These are phyloP conservation scores for Drosophila paracracens DNA, from an alignment of 2,888 invertebrate genomes.

Conservation along the genomic window DNA sequence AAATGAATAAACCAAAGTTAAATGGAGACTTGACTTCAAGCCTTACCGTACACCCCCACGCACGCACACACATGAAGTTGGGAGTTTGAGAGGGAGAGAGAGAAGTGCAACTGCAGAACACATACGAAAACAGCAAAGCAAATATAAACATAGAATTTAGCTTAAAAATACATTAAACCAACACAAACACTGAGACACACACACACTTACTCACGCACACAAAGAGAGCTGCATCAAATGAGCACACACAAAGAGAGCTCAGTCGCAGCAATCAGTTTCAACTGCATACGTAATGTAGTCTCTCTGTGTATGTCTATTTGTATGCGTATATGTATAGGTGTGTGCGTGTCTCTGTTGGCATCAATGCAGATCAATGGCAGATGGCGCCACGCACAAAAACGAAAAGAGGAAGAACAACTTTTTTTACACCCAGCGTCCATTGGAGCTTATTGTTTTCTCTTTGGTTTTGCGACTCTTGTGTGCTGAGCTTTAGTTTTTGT, in stretches of 20 bases:
- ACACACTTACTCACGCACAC: background rate
- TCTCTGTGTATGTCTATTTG: conserved; percentile 12
- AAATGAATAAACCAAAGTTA: conserved; percentile 69
- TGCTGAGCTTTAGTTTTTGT: conserved; percentile 53
- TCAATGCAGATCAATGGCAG: conserved; percentile 77
- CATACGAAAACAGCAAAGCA: conserved; percentile 69
- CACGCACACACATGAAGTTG: background rate
- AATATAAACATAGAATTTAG: conserved; percentile 80
- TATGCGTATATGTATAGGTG: conserved; percentile 14
- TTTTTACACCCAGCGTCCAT: conserved; percentile 39
- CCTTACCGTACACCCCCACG: background rate
- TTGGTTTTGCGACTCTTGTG: conserved; percentile 54
- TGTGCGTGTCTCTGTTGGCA: conserved; percentile 41
- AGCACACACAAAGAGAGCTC: conserved; percentile 20
- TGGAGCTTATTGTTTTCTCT: conserved; percentile 63
- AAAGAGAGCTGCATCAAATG: conserved; percentile 2
- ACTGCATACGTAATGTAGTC: conserved; percentile 64
- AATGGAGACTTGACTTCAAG: conserved; percentile 42
- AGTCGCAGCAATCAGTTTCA: conserved; percentile 44
- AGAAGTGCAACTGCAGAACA: conserved; percentile 48
- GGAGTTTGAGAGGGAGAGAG: background rate
- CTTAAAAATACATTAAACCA: conserved; percentile 80
- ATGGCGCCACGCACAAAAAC: conserved; percentile 26
- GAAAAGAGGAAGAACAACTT: conserved; percentile 14
- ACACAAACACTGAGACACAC: conserved; percentile 32